Base-by-base conservation (phyloP, 2,797 vertebrate genomes). In the Triplophysa bombifrons region DNA sequence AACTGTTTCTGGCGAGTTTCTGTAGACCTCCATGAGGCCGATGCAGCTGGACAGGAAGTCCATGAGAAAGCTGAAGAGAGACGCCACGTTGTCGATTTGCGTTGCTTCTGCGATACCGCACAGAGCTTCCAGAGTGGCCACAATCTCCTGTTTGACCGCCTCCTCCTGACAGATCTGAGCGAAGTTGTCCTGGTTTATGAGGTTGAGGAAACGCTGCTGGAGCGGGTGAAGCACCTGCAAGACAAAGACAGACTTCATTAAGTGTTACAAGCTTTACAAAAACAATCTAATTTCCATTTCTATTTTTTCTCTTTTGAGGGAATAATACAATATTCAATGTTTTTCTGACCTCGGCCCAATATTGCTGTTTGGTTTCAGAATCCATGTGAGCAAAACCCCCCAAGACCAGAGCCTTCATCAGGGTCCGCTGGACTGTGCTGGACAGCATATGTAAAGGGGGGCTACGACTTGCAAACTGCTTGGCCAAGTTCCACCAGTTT, bases 321-420 rank as follows among this genome's bases (percentile, higher is more conserved):
- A 34, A 34, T 63, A 8, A n/a, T 41, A 16, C 11, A n/a, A 25
- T 3, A 10, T 2, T 8, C 3, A 6, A 20, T 30, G n/a, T 30
- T 17, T 38, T 71, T 4, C 81, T 72, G 2, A 99, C 98, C 96
- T 99, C 97, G 0, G 97, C 96, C 98, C 98, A 99, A 89, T 99
- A 99, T 58, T 99, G 98, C 84, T 99, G 97, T 77, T 99, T 99
- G 85, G 95, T 95, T 87, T 99, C 97, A 0, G 97, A 93, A 88
- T 99, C 96, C 98, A 99, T 98, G 87, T 98, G 95, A 25, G 98
- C 98, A 85, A 99, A 99, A 78, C 98, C 98, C 44, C 96, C 98
- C 81, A 99, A 91, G 78, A 99, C 98, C 86, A 99, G 93, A 0
- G 97, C 98, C 88, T 99, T 99, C 97, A 99, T 98, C 86, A 99